Conservation (phyloP, 2,797 vertebrate species). For the Acanthurus lineatus region DNA sequence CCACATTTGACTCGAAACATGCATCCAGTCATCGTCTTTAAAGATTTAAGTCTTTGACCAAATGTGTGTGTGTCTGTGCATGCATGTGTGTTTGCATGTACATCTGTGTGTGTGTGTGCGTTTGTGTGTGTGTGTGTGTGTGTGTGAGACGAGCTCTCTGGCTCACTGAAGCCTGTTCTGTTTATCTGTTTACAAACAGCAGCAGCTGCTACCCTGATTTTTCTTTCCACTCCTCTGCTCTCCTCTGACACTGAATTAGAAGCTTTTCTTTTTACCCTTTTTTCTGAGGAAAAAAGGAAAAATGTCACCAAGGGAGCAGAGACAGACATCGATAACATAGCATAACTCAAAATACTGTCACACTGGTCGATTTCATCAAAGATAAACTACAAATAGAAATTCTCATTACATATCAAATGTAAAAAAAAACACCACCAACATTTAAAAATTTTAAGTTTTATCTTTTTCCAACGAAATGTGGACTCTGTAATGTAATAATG, state of each 20-base stretch:
- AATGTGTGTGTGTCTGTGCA: slow-evolving; percentile 11
- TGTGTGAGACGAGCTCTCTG: background rate
- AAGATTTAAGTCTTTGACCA: slow-evolving; percentile 16
- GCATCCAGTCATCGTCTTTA: slow-evolving; percentile 10
- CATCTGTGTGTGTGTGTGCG: slow-evolving; percentile 26
- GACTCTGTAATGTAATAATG: background rate
- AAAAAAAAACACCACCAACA: background rate
- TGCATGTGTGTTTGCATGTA: slow-evolving; percentile 13
- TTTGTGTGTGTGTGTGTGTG: slow-evolving; percentile 9
- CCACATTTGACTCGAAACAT: slow-evolving; percentile 14
- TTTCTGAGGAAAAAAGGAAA: slow-evolving; percentile 34
- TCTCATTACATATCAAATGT: too few relatives aligned
- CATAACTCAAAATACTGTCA: slow-evolving; percentile 2
- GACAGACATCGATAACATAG: background rate
- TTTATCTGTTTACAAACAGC: slow-evolving; percentile 64
- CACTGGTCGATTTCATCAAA: background rate
- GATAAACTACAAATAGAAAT: background rate
- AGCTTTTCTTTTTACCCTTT: slow-evolving; percentile 10
- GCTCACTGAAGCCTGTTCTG: slow-evolving; percentile 54
- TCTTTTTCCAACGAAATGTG: background rate
- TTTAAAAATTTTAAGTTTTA: background rate
- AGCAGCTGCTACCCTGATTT: slow-evolving; percentile 57
- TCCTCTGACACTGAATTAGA: slow-evolving; percentile 16
- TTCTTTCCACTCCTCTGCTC: slow-evolving; percentile 38
- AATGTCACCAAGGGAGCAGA: slow-evolving; percentile 5